Evolutionary conservation across 2,113 vertebrate species (phyloP).

Genomic region (Mystacornis crossleyi): DNA sequence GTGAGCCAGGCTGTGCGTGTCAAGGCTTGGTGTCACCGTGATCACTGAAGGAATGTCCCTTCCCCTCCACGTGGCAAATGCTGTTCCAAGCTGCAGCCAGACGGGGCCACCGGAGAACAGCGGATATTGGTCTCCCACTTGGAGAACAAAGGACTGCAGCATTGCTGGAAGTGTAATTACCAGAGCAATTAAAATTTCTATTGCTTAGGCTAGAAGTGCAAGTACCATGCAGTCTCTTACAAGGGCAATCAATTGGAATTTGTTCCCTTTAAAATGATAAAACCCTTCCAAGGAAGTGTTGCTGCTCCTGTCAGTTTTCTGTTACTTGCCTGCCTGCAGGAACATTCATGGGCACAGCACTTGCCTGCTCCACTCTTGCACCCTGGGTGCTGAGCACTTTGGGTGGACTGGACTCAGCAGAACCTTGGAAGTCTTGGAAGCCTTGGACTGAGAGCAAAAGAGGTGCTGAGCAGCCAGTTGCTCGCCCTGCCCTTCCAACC

Average conservation of each 20-base stretch:
- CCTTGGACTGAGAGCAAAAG: background rate
- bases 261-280: constrained; percentile 24
- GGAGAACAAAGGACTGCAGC: constrained; percentile 30
- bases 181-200: constrained; percentile 56
- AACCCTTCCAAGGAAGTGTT: background rate
- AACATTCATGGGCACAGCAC: accelerated
- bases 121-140: background rate
- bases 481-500: accelerated
- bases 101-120: constrained; percentile 58
- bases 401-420: accelerated
- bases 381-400: accelerated
- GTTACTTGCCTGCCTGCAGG: background rate
- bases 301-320: background rate
- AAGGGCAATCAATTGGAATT: constrained; percentile 39
- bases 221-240: constrained; percentile 12
- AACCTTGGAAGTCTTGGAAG: background rate
- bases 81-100: constrained; percentile 64
- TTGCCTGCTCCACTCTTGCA: accelerated
- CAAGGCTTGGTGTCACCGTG: background rate
- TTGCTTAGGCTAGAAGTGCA: constrained; percentile 43
- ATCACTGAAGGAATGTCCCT: background rate
- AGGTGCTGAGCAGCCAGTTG: background rate
- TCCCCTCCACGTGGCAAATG: constrained; percentile 27
- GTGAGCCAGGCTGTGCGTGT: background rate
- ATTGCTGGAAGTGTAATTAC: constrained; percentile 51